phyloP scores from a whole-genome alignment of 2,113 vertebrate genomes.

The Melanocharis versteri region DNA sequence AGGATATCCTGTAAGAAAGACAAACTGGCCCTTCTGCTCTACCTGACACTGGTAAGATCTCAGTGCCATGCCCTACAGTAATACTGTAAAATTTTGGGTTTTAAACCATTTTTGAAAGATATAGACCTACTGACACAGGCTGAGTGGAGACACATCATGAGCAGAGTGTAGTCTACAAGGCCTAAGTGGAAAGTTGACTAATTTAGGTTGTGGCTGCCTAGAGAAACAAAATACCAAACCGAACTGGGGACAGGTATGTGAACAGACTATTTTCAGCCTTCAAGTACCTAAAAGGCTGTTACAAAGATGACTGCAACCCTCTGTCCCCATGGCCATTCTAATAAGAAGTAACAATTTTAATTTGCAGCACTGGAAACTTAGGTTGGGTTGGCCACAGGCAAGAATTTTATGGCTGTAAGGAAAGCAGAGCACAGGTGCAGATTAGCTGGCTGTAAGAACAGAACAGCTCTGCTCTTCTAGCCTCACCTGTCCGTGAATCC shows the following conservation, averaged over 20 bases:
- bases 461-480: neutral
- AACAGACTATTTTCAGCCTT: neutral
- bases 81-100: neutral
- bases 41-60: neutral
- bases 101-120: neutral
- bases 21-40: neutral
- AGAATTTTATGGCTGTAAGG: neutral
- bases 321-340: neutral
- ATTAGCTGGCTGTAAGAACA: neutral
- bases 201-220: neutral
- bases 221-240: neutral
- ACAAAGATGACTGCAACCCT: neutral
- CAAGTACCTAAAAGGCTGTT: neutral
- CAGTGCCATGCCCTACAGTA: neutral
- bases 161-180: neutral
- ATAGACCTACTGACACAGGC: fast-evolving
- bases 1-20: neutral
- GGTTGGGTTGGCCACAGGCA: neutral
- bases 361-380: neutral
- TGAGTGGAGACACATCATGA: neutral
- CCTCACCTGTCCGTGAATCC: neutral
- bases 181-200: neutral
- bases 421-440: neutral
- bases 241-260: neutral
- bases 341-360: neutral